These are phyloP conservation scores for Eupithecia vulgata DNA, from an alignment of 2,888 invertebrate genomes.

Conservation along the genomic window DNA sequence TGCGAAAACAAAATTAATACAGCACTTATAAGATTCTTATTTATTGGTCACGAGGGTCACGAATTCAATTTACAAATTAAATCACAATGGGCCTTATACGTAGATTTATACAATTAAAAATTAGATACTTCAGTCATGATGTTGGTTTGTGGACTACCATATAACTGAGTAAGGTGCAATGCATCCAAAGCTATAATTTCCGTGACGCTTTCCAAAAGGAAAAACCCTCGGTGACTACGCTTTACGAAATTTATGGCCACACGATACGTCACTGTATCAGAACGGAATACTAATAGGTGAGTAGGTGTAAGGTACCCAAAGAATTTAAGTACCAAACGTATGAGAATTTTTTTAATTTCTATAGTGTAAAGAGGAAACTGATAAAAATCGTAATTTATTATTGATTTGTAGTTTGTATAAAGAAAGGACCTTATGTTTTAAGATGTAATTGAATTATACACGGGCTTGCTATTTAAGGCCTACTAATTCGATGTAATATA, in stretches of 20 bases:
- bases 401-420: not conserved
- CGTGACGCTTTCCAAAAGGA: conserved; percentile 5
- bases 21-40: not conserved
- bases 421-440: not conserved
- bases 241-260: not conserved
- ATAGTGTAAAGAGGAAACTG: not conserved
- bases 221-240: not conserved
- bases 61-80: not conserved
- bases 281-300: not conserved
- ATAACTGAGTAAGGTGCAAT: not conserved
- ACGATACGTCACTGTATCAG: not conserved
- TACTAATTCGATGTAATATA: no score
- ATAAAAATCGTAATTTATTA: not conserved
- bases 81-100: not conserved
- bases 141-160: not conserved
- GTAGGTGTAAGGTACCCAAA: not conserved
- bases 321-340: not conserved
- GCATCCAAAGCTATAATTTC: not conserved
- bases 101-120: not conserved
- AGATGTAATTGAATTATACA: not conserved
- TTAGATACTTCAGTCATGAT: not conserved
- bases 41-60: not conserved
- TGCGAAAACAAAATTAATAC: not conserved
- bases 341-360: not conserved
- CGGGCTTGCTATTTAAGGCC: not conserved